Evolutionary conservation across 2,888 invertebrate species (phyloP).

Genomic region (Diplolepis rosae): DNA sequence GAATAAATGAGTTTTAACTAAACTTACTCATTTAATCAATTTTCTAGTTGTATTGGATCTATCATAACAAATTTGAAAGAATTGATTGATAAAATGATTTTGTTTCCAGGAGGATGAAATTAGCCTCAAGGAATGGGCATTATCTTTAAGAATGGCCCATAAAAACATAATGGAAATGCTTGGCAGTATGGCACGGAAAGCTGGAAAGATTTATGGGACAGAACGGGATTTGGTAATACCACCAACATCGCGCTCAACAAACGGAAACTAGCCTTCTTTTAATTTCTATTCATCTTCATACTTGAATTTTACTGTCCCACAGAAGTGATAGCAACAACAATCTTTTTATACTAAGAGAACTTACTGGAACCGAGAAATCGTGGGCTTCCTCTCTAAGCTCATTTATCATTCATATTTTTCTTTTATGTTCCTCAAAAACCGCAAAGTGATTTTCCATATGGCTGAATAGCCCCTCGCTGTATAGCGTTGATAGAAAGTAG

Average conservation of each 20-base stretch:
- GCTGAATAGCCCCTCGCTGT: constrained; percentile 69
- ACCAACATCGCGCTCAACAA: constrained; percentile 75
- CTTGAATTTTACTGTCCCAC: constrained; percentile 70
- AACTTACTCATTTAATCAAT: too few relatives aligned
- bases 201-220: constrained; percentile 98
- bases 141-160: constrained; percentile 95
- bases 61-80: neutral
- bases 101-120: constrained; percentile 88
- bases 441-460: constrained; percentile 55
- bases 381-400: constrained; percentile 36
- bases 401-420: constrained; percentile 38
- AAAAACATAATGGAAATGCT: constrained; percentile 96
- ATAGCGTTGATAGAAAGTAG: constrained; percentile 70
- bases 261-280: constrained; percentile 75
- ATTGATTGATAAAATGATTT: neutral
- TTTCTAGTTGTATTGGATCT: neutral
- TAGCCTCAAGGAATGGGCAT: constrained; percentile 98
- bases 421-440: neutral
- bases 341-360: constrained; percentile 67
- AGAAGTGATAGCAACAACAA: constrained; percentile 61
- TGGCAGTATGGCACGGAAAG: constrained; percentile 98
- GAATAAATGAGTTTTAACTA: too few relatives aligned
- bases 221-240: constrained; percentile 75
- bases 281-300: constrained; percentile 57
- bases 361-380: constrained; percentile 42